These are phyloP conservation scores for Pardalotus punctatus DNA, from an alignment of 2,113 vertebrate species.

Conservation along the genomic window DNA sequence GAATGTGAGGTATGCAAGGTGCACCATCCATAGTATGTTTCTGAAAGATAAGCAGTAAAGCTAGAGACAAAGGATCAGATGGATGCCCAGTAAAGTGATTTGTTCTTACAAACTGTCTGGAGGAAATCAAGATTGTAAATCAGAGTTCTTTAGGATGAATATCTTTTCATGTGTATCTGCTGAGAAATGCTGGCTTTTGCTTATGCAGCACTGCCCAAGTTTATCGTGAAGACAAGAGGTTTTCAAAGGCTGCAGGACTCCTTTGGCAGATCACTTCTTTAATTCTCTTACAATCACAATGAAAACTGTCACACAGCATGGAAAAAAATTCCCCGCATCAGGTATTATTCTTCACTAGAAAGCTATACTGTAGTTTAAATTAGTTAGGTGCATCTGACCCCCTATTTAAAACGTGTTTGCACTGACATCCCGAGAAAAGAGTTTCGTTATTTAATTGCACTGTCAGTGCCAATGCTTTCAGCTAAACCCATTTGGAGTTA, in stretches of 20 bases:
- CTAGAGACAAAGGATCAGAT: not conserved
- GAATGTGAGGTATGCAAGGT: not conserved
- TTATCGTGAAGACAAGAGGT: not conserved
- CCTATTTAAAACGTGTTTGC: conserved; percentile 75
- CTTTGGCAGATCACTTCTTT: conserved; percentile 24
- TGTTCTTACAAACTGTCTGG: not conserved
- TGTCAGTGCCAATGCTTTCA: conserved; percentile 72
- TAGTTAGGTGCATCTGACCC: conserved; percentile 74
- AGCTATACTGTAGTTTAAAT: conserved; percentile 83
- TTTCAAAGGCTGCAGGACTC: conserved; percentile 48
- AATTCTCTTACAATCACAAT: conserved; percentile 53
- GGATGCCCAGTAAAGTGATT: not conserved
- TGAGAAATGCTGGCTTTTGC: conserved; percentile 19
- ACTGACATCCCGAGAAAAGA: conserved; percentile 76
- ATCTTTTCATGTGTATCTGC: not conserved
- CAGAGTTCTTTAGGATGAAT: not conserved
- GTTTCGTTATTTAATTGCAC: conserved; percentile 77
- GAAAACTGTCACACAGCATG: conserved; percentile 53
- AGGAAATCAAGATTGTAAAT: not conserved
- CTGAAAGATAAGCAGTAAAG: not conserved
- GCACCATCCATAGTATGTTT: rapidly evolving
- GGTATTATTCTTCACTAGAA: conserved; percentile 76
- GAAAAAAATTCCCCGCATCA: conserved; percentile 38
- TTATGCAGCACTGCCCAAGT: not conserved
- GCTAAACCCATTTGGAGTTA: conserved; percentile 73